Conservation (phyloP, 2,888 invertebrate genomes). For the Lycaena phlaeas region DNA sequence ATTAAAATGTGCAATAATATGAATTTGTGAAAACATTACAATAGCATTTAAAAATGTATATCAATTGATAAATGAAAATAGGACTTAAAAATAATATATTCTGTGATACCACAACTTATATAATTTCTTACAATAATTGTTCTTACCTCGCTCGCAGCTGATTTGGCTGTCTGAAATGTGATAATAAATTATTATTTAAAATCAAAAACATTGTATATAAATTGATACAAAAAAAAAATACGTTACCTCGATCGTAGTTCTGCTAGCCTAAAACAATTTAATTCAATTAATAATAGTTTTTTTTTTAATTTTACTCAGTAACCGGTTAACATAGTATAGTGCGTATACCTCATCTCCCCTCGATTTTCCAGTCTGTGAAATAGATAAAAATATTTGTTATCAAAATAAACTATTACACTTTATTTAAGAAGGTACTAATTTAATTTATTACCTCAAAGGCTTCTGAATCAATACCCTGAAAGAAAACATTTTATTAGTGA, state of each 20-base stretch:
- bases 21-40: too few relatives aligned
- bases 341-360: slow-evolving; percentile 32
- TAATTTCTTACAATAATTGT: too few relatives aligned
- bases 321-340: too few relatives aligned
- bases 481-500: slow-evolving; percentile 19
- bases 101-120: too few relatives aligned
- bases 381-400: slow-evolving; percentile 6
- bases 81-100: too few relatives aligned
- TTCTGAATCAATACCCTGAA: slow-evolving; percentile 56
- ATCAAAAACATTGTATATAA: background rate
- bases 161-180: background rate
- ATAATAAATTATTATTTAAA: background rate
- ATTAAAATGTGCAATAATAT: too few relatives aligned
- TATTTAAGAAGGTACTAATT: background rate
- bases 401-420: background rate
- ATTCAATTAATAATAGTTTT: too few relatives aligned
- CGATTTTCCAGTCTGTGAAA: slow-evolving; percentile 40
- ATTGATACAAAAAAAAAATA: background rate
- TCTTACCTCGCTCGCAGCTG: background rate
- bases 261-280: slow-evolving; percentile 28
- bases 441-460: slow-evolving; percentile 40
- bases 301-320: too few relatives aligned
- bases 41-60: too few relatives aligned
- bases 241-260: slow-evolving; percentile 20
- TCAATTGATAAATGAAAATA: too few relatives aligned